A percentile compares a stretch with the other conserved stretches of the same genome.
Evolutionary conservation across 2,888 invertebrate genomes (phyloP).

Genomic region (Glaucopsyche alexis): DNA sequence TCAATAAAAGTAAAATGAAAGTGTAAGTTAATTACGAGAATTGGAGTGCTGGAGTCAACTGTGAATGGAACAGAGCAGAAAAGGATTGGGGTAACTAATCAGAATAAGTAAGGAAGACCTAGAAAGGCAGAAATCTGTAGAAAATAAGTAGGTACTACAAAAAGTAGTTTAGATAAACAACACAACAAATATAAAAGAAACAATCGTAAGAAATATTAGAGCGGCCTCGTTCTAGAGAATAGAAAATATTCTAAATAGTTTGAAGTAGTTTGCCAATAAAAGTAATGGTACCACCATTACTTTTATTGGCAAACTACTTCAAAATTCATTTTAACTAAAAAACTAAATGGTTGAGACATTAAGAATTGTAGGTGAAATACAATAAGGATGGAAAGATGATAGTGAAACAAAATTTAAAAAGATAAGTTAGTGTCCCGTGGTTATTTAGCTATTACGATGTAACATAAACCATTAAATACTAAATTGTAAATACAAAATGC

Average conservation of each 20-base stretch:
- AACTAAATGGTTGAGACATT: neutral
- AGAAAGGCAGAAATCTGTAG: neutral
- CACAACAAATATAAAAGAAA: neutral
- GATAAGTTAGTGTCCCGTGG: neutral
- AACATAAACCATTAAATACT: neutral
- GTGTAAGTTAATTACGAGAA: too few species aligned
- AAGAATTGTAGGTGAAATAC: too few species aligned
- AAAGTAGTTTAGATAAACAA: neutral
- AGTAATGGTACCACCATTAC: too few species aligned
- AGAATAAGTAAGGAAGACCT: neutral
- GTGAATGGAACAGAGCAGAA: neutral
- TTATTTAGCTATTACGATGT: neutral
- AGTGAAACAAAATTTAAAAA: too few species aligned
- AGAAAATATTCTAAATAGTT: neutral
- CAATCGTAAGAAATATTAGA: neutral
- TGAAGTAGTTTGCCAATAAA: too few species aligned
- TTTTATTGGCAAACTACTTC: neutral
- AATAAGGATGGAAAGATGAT: neutral
- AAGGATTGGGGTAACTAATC: neutral
- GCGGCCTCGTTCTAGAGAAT: neutral
- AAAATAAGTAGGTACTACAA: neutral
- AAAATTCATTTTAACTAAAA: neutral
- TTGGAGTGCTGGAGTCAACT: neutral
- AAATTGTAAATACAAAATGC: slow-evolving; percentile 3
- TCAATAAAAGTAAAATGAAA: too few species aligned